Percentiles rank a stretch among this genome's conserved stretches.
phyloP scores from a whole-genome alignment of 2,113 vertebrate genomes.

The Peromyscus maniculatus region DNA sequence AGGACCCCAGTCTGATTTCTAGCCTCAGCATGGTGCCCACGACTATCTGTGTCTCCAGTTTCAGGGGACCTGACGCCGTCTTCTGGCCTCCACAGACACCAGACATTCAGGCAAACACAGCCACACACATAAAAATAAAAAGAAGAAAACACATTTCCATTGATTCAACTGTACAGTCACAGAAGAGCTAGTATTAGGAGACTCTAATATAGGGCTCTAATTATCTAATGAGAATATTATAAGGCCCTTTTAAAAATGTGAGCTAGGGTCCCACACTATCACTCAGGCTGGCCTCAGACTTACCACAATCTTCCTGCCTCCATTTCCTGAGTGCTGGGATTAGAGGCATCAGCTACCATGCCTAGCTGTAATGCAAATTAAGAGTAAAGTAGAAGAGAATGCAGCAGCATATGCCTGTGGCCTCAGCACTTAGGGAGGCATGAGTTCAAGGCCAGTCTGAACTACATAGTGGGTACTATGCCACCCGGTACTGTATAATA shows the following conservation, averaged over 20 bases:
- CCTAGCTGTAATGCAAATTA: background rate
- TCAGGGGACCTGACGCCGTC: background rate
- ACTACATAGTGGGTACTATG: background rate
- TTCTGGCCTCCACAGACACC: background rate
- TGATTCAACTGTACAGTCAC: conserved; percentile 16
- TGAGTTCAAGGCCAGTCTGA: background rate
- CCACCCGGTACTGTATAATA: background rate
- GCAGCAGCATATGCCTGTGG: too few species aligned
- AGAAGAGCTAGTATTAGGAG: conserved; percentile 21
- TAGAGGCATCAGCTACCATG: too few species aligned
- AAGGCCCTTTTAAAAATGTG: background rate
- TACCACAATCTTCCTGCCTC: background rate
- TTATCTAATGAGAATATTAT: conserved; percentile 50
- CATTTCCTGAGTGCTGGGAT: background rate
- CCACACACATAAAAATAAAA: background rate
- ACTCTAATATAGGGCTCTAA: conserved; percentile 40
- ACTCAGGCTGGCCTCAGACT: background rate
- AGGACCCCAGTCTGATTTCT: background rate
- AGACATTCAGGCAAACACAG: background rate
- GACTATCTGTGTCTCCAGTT: background rate
- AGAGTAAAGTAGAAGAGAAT: background rate
- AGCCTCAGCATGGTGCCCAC: too few species aligned
- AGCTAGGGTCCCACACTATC: background rate
- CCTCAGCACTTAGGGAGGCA: background rate
- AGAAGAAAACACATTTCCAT: conserved; percentile 61